phyloP scores from a whole-genome alignment of 2,113 vertebrate species.

The Tenebrosternarchus preto region DNA sequence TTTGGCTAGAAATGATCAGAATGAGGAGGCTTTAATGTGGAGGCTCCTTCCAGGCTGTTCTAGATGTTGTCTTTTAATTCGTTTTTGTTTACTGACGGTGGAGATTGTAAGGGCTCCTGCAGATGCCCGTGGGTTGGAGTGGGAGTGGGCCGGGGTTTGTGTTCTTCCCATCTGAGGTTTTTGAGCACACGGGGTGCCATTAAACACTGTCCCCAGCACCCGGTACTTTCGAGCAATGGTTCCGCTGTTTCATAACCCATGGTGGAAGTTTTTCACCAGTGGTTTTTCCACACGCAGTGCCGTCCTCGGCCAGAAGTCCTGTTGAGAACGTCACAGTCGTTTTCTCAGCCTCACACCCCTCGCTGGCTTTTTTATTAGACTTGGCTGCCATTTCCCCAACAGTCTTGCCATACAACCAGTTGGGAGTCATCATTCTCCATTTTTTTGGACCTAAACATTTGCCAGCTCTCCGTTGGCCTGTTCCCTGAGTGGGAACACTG shows the following conservation, averaged over 20 bases:
- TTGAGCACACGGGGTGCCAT: neutral
- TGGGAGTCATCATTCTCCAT: neutral
- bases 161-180: neutral
- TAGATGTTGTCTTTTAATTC: too few relatives aligned
- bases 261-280: neutral
- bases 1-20: too few relatives aligned
- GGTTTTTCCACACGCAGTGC: neutral
- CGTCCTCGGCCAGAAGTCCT: neutral
- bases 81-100: too few relatives aligned
- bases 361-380: neutral
- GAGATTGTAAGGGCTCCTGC: too few relatives aligned
- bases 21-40: too few relatives aligned
- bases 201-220: too few relatives aligned
- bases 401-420: neutral
- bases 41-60: too few relatives aligned
- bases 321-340: neutral
- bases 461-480: neutral
- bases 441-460: neutral
- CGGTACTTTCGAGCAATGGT: neutral
- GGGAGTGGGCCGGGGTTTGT: neutral
- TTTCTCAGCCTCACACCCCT: neutral
- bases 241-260: neutral
- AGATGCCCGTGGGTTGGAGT: too few relatives aligned
- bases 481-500: neutral
- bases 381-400: constrained; percentile 11